Evolutionary conservation across 2,888 invertebrate genomes (phyloP), one percentile per base, ranked within the genome.

Genomic region (Patella ulyssiponensis): DNA sequence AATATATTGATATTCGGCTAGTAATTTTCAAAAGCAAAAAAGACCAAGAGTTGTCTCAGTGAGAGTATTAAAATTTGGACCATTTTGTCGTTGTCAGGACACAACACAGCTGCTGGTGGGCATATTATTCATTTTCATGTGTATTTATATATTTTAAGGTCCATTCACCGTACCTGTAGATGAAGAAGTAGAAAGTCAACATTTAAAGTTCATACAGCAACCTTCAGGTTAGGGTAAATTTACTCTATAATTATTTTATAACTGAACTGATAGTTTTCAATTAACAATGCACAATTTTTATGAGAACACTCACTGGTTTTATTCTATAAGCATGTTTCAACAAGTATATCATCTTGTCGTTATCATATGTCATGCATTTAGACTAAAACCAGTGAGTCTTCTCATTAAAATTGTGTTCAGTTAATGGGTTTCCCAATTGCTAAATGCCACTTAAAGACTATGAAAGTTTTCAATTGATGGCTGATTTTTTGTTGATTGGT

Each of bases 131-230:
- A 33, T 33, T 44, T 44, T 5, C 5, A 4, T 44, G 4, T 44
- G 44, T 33, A 33, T 23, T 27, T 71, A 4, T 73, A 78, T 53
- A 74, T 17, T 76, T 77, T 3, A 77, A 89, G 90, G 97, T 44
- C 98, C 99, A 11, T 93, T 98, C 77, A 95, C 91, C 44, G 91
- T 91, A 5, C 95, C 96, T 0, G 96, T 98, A 1, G 99, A 98
- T 89, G 99, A 99, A 93, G 99, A 99, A 93, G 93, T 97, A 0
- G 99, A 99, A 93, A 95, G 96, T 78, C 95, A 95, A 87, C 96
- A 98, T 85, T 94, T 98, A 79, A 96, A 96, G 93, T 95, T 95
- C 87, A 92, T 95, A 58, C 94, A 94, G 86, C 94, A 94, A 86
- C 94, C 94, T 56, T 94, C 95, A 81, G 88, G 92, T 90, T 81